These are phyloP conservation scores for Phyllostomus hastatus DNA, from an alignment of 2,113 vertebrate species.

Conservation along the genomic window DNA sequence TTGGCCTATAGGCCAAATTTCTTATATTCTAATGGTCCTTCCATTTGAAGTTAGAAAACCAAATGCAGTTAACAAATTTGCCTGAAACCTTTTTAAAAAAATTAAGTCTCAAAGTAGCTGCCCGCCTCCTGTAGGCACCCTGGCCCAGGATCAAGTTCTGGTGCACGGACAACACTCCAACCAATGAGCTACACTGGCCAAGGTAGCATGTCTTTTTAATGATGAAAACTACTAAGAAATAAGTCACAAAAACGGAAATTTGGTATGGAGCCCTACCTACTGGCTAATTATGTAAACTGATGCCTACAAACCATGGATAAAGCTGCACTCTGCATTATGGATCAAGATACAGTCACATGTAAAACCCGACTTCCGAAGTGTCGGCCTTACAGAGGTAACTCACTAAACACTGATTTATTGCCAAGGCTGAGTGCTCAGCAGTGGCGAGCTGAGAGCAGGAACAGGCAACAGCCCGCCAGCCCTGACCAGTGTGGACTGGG, in stretches of 20 bases:
- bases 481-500: background rate
- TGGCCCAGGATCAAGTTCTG: no score
- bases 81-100: background rate
- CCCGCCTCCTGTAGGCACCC: no score
- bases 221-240: background rate
- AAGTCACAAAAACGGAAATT: background rate
- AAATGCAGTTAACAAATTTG: background rate
- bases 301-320: background rate
- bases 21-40: background rate
- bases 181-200: no score
- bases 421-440: background rate
- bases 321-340: background rate
- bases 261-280: background rate
- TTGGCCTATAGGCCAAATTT: background rate
- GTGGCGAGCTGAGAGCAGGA: background rate
- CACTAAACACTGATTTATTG: background rate
- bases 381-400: background rate
- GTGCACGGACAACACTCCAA: no score
- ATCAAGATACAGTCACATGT: background rate
- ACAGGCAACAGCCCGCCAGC: background rate
- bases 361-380: background rate
- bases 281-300: background rate
- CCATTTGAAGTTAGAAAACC: background rate
- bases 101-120: background rate
- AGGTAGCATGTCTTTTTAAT: background rate